Evolutionary conservation across 2,888 invertebrate genomes (phyloP).

Genomic region (Agapostemon virescens): DNA sequence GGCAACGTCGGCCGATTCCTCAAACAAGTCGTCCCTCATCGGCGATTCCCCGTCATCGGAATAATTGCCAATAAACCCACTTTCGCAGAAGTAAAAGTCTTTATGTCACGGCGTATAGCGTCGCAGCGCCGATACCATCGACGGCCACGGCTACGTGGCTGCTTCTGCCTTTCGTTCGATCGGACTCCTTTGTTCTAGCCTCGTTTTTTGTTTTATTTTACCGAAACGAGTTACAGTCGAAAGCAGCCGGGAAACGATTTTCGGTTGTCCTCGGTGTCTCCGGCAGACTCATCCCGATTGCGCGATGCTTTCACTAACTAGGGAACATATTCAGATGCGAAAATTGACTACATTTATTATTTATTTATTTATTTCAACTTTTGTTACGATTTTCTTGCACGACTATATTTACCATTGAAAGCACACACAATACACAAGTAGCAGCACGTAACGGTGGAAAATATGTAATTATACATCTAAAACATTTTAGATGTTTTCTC

Average conservation of each 20-base stretch:
- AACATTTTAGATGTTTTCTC: too few species aligned
- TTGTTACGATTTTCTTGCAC: too few species aligned
- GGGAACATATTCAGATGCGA: too few species aligned
- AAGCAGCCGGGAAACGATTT: not conserved
- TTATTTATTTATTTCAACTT: too few species aligned
- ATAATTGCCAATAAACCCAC: constrained; percentile 14
- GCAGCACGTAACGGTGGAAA: too few species aligned
- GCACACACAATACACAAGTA: too few species aligned
- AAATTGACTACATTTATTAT: too few species aligned
- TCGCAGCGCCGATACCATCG: not conserved
- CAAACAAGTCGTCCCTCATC: constrained; percentile 1
- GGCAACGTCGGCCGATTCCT: not conserved
- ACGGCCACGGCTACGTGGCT: not conserved
- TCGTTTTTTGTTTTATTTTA: too few species aligned
- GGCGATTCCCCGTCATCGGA: not conserved
- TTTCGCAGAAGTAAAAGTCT: constrained; percentile 9
- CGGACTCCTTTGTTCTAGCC: not conserved
- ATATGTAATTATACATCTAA: too few species aligned
- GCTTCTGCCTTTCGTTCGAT: not conserved
- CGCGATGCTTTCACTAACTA: not conserved
- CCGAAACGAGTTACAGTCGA: not conserved
- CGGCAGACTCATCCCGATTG: too few species aligned
- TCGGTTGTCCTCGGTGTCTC: too few species aligned
- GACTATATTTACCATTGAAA: too few species aligned
- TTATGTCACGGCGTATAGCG: not conserved